phyloP scores from a whole-genome alignment of 2,888 invertebrate genomes.

The Mallateleia sp. region DNA sequence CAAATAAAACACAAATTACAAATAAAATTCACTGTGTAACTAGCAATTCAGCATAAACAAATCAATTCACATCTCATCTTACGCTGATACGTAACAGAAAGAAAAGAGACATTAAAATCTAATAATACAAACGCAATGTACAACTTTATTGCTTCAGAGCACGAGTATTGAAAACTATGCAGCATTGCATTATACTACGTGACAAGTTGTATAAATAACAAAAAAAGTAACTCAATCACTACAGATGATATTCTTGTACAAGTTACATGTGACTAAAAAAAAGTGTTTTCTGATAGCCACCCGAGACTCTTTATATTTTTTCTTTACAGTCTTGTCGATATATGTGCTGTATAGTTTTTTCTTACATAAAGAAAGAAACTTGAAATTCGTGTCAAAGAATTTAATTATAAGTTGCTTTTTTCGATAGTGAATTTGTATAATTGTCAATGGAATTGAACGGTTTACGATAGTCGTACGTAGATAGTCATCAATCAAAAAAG shows the following conservation, averaged over 20 bases:
- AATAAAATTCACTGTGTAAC: too few relatives aligned
- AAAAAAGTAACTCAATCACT: slow-evolving; percentile 53
- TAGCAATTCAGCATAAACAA: too few relatives aligned
- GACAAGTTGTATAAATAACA: slow-evolving; percentile 57
- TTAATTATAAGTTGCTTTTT: not conserved
- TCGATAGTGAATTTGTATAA: slow-evolving; percentile 21
- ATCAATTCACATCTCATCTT: slow-evolving; percentile 36
- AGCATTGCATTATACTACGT: slow-evolving; percentile 53
- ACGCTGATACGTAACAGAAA: slow-evolving; percentile 20
- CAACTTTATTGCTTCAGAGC: slow-evolving; percentile 57
- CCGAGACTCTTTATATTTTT: slow-evolving; percentile 26
- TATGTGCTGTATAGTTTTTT: slow-evolving; percentile 58
- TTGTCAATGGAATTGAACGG: slow-evolving; percentile 61
- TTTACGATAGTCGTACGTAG: slow-evolving; percentile 16
- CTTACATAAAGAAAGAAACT: slow-evolving; percentile 77
- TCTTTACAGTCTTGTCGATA: slow-evolving; percentile 31
- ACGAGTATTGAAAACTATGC: slow-evolving; percentile 57
- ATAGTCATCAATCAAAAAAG: slow-evolving; percentile 25
- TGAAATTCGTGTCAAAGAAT: slow-evolving; percentile 39
- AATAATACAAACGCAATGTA: slow-evolving; percentile 46
- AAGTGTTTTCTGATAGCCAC: slow-evolving; percentile 44
- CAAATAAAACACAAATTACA: too few relatives aligned
- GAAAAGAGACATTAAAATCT: slow-evolving; percentile 34
- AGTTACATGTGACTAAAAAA: slow-evolving; percentile 59
- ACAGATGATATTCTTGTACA: slow-evolving; percentile 77